phyloP scores from a whole-genome alignment of 1,140 invertebrate genomes.

The Heliconius congener region DNA sequence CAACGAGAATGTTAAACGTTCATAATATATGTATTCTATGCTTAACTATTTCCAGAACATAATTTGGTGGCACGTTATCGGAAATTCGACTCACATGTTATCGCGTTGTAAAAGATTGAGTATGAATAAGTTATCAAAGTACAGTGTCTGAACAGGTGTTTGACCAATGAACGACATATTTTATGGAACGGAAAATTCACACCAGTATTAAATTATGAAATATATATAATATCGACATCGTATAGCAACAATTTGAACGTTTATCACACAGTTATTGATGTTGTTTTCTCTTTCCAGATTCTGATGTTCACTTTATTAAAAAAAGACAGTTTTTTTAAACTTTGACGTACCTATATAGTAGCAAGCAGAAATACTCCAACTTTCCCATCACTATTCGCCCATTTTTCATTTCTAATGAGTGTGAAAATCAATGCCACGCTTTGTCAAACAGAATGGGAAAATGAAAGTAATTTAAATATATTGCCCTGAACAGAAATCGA shows the following conservation, averaged over 20 bases:
- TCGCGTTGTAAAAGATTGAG: slow-evolving; percentile 29
- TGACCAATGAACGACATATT: background rate
- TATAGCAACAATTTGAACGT: too few species aligned
- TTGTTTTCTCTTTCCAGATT: too few species aligned
- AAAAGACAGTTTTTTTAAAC: too few species aligned
- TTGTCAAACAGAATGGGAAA: background rate
- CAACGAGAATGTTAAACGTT: slow-evolving; percentile 19
- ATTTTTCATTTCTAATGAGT: too few species aligned
- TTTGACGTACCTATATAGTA: too few species aligned
- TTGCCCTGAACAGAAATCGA: too few species aligned
- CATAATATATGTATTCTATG: slow-evolving; percentile 12
- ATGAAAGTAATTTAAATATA: background rate
- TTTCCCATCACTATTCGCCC: too few species aligned
- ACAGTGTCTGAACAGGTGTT: slow-evolving; percentile 16
- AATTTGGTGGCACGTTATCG: slow-evolving; percentile 27
- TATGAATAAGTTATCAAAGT: slow-evolving; percentile 15
- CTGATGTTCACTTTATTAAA: too few species aligned
- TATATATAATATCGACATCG: too few species aligned
- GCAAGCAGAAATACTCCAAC: too few species aligned
- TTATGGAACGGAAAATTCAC: background rate
- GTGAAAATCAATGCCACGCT: background rate
- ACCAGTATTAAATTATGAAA: too few species aligned
- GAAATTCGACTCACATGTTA: slow-evolving; percentile 34
- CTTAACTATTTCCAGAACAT: slow-evolving; percentile 31
- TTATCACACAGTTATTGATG: too few species aligned